Evolutionary conservation across 2,797 vertebrate species (phyloP).

Genomic region (Jordanella pulchra): DNA sequence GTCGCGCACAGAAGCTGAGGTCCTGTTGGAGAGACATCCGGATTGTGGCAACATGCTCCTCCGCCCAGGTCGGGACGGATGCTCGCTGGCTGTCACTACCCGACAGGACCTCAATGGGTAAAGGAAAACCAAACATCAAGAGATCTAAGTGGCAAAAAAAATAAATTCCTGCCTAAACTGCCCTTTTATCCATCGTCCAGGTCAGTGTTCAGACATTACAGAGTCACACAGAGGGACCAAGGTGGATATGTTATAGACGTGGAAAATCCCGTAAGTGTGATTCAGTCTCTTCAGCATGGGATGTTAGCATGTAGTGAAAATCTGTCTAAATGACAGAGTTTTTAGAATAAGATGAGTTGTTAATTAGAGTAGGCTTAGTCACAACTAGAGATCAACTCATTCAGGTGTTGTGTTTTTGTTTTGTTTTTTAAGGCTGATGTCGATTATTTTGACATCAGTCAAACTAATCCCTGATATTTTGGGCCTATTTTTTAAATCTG

Average conservation of each 20-base stretch:
- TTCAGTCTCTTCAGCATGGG: neutral
- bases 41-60: constrained; percentile 87
- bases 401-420: too few species aligned
- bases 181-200: constrained; percentile 43
- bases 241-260: constrained; percentile 85
- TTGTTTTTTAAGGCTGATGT: too few species aligned
- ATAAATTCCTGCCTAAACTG: neutral
- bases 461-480: too few species aligned
- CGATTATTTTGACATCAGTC: too few species aligned
- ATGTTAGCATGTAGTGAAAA: neutral
- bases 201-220: constrained; percentile 86
- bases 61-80: constrained; percentile 83
- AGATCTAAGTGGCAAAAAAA: constrained; percentile 8
- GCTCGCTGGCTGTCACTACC: constrained; percentile 82
- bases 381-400: neutral
- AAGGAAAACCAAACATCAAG: constrained; percentile 22
- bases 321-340: neutral
- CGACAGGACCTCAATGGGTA: constrained; percentile 85
- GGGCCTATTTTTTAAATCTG: too few species aligned
- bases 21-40: constrained; percentile 83
- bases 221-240: constrained; percentile 82
- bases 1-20: constrained; percentile 85
- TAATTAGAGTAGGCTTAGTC: neutral
- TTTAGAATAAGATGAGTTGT: too few species aligned
- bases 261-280: constrained; percentile 83